These are phyloP conservation scores for Recurvirostra avosetta DNA, from an alignment of 2,113 vertebrate genomes.

Conservation along the genomic window DNA sequence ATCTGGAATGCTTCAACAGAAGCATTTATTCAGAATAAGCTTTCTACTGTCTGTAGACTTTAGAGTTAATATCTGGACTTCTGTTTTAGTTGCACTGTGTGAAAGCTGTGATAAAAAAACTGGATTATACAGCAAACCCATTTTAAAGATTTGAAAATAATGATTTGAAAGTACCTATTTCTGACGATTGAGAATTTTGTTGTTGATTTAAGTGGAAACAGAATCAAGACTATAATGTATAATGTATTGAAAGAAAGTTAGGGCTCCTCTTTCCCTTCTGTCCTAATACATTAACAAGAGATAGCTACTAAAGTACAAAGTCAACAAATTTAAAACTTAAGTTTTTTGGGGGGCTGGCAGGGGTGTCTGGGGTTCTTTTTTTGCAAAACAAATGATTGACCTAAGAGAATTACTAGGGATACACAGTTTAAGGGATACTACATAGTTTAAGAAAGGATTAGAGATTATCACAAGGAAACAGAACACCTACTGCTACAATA, in stretches of 20 bases:
- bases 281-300: neutral
- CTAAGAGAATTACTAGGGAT: neutral
- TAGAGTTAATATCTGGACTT: neutral
- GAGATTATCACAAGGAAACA: neutral
- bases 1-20: neutral
- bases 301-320: neutral
- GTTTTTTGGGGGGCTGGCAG: fast-evolving
- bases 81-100: neutral
- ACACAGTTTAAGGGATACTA: neutral
- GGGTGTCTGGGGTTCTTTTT: neutral
- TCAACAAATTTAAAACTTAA: neutral
- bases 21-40: neutral
- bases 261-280: neutral
- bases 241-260: neutral
- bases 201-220: neutral
- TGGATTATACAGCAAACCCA: neutral
- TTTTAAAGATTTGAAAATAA: neutral
- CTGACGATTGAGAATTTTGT: neutral
- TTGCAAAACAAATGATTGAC: neutral
- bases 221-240: neutral
- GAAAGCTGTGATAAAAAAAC: neutral
- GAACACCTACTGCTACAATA: neutral
- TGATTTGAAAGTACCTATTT: neutral
- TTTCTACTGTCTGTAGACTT: neutral
- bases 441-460: neutral